Evolutionary conservation across 1,140 invertebrate species (phyloP), one percentile per base, ranked within the genome.

Genomic region (Holotrichia oblita): DNA sequence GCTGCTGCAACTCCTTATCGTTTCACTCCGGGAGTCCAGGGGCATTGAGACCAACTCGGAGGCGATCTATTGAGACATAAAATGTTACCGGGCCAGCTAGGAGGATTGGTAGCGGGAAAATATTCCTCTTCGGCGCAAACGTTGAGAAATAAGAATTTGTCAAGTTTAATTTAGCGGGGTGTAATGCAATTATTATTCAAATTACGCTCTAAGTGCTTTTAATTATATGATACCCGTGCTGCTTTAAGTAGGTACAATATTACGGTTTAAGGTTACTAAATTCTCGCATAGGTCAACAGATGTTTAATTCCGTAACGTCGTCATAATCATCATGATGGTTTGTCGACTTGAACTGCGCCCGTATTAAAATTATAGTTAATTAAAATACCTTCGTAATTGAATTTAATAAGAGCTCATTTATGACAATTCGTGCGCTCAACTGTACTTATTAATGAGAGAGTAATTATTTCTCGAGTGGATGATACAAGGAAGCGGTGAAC

Each of bases 221-320:
- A 75, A 75, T 75, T 75, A 75, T 75, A 75, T 75, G 73, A 42
- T 41, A 20, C 34, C 73, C 73, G 73, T n/a, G 73, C 73, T 75
- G 73, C 73, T 75, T n/a, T 75, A 75, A 75, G 73, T 75, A 48
- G 73, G 73, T 75, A 75, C 41, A 42, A 75, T 75, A 48, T 75
- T 75, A 48, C 73, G 34, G 17, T 42, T 48, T 75, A 75, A 75
- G 73, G 73, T 75, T 75, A 48, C 73, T 48, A 75, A 75, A 75
- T 75, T 75, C 73, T 22, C 8, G 61, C 73, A 17, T 22, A 73
- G 73, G 73, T 75, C 73, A 75, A 75, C 73, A 75, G 73, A 75
- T 44, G 73, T 64, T 64, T 27, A 64, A 64, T 10, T 22, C 17
- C 61, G 55, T 61, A 20, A 22, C 61, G 61, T 48, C n/a, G 61